Evolutionary conservation across 2,113 vertebrate genomes (phyloP).

Genomic region (Oncorhynchus masou): DNA sequence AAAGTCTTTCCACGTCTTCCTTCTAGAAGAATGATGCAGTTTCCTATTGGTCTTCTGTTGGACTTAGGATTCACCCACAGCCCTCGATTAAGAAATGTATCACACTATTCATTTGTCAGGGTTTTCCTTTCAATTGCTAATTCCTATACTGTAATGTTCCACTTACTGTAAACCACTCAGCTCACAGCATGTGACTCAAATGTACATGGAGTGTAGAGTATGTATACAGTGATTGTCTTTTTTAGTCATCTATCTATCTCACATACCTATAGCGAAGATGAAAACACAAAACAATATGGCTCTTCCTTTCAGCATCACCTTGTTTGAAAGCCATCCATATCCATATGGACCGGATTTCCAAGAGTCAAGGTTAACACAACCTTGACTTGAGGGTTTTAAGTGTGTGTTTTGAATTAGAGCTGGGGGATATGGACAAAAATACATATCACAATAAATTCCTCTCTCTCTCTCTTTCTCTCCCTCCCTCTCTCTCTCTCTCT

Average conservation of each 20-base stretch:
- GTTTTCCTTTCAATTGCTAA: background rate
- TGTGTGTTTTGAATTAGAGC: background rate
- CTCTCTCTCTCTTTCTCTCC: background rate
- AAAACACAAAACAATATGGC: conserved; percentile 34
- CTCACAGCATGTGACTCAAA: conserved; percentile 41
- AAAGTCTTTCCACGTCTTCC: conserved; percentile 14
- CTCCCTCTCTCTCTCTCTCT: background rate
- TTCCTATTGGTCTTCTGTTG: conserved; percentile 20
- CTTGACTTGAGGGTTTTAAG: conserved; percentile 36
- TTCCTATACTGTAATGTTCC: background rate
- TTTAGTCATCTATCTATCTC: background rate
- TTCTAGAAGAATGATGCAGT: conserved; percentile 15
- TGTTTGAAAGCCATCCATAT: conserved; percentile 30
- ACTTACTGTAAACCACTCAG: conserved; percentile 27
- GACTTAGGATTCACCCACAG: conserved; percentile 19
- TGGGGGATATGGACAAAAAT: too few species aligned
- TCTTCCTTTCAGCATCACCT: conserved; percentile 10
- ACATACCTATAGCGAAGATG: conserved; percentile 21
- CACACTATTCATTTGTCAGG: conserved; percentile 17
- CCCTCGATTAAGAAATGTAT: too few species aligned
- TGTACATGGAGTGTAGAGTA: conserved; percentile 39
- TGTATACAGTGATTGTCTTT: background rate
- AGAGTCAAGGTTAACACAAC: conserved; percentile 12
- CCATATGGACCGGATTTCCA: conserved; percentile 17
- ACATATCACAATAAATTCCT: too few species aligned